phyloP scores from a whole-genome alignment of 2,888 invertebrate genomes.

The Drosophila niveifrons region DNA sequence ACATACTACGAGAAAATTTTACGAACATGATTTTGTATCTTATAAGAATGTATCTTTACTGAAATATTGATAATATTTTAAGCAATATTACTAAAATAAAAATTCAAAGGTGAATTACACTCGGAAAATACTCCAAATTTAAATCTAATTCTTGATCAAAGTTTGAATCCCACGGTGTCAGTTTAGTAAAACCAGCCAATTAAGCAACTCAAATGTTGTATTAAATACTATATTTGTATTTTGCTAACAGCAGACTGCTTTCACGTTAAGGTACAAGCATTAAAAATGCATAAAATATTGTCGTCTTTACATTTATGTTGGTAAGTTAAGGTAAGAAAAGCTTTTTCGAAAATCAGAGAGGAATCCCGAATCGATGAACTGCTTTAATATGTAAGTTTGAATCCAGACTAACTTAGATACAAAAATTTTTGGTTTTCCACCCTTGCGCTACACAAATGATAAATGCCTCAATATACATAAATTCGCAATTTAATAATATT shows the following conservation, averaged over 20 bases:
- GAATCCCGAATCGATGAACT: no score
- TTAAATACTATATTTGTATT: slow-evolving; percentile 65
- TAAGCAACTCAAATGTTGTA: slow-evolving; percentile 73
- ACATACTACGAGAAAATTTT: no score
- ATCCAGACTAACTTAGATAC: no score
- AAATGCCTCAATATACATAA: no score
- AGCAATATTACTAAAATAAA: no score
- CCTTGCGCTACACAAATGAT: no score
- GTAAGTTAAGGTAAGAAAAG: slow-evolving; percentile 13
- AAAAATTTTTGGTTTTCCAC: no score
- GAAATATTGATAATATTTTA: no score
- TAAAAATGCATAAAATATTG: slow-evolving; percentile 61
- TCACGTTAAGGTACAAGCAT: slow-evolving; percentile 48
- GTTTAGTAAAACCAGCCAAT: slow-evolving; percentile 73
- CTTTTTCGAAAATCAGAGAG: no score
- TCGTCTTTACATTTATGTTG: slow-evolving; percentile 69
- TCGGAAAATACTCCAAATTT: slow-evolving; percentile 71
- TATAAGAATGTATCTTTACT: no score
- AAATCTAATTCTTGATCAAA: slow-evolving; percentile 75
- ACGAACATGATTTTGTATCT: no score
- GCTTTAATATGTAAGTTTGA: no score
- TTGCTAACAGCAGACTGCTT: slow-evolving; percentile 26
- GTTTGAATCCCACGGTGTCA: slow-evolving; percentile 75
- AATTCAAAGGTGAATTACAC: slow-evolving; percentile 20
- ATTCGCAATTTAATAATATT: not conserved